phyloP scores from a whole-genome alignment of 2,113 vertebrate genomes.

The Ascaphus truei region DNA sequence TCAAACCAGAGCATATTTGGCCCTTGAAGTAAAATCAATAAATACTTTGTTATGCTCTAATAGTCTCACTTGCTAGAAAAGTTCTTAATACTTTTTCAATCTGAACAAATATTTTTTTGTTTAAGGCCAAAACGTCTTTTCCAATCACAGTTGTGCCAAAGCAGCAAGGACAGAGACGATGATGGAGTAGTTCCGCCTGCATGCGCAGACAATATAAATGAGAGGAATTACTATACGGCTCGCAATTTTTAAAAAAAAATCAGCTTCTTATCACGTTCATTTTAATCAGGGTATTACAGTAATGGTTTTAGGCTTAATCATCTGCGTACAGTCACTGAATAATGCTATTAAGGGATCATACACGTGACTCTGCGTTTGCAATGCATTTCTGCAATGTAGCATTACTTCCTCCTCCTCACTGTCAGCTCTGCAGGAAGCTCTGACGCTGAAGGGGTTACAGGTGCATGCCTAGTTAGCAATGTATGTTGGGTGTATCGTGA shows the following conservation, averaged over 20 bases:
- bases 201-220: neutral
- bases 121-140: neutral
- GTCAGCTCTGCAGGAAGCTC: no score
- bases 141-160: constrained; percentile 1
- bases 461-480: no score
- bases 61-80: constrained; percentile 1
- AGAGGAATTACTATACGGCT: neutral
- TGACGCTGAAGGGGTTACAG: no score
- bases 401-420: no score
- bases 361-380: no score
- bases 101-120: neutral
- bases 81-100: neutral
- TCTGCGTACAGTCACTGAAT: no score
- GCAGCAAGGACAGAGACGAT: constrained; percentile 20
- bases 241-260: neutral
- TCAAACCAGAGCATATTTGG: neutral
- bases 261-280: neutral
- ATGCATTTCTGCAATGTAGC: no score
- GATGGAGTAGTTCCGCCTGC: constrained; percentile 4
- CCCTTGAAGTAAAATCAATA: constrained; percentile 35
- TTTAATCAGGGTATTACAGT: no score
- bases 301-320: neutral
- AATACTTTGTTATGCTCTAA: constrained; percentile 19
- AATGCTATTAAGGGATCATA: no score
- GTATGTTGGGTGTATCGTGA: no score